Percentiles rank a stretch among this genome's conserved stretches.
phyloP scores from a whole-genome alignment of 2,113 vertebrate genomes.

The Sialia sialis region DNA sequence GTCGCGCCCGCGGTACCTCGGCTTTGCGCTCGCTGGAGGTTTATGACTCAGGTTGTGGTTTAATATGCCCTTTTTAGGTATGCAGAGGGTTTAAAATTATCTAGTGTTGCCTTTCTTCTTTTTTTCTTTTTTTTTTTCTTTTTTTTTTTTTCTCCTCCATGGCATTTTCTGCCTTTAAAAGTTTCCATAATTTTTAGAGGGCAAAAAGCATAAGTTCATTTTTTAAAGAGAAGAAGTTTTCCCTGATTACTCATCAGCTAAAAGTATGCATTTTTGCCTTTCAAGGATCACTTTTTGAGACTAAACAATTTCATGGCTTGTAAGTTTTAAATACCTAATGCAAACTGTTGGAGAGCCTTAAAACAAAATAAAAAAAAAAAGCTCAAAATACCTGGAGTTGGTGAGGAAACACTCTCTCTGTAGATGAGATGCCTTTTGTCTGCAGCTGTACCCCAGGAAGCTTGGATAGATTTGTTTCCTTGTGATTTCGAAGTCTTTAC shows the following conservation, averaged over 20 bases:
- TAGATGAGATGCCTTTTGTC: not conserved
- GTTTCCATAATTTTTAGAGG: not conserved
- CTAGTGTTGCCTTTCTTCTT: constrained; percentile 13
- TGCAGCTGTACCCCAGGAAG: not conserved
- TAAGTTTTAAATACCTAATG: not conserved
- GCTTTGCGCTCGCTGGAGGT: constrained; percentile 52
- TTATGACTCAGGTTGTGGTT: constrained; percentile 74
- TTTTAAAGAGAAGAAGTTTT: not conserved
- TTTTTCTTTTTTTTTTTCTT: not conserved
- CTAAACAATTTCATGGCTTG: not conserved
- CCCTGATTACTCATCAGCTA: not conserved
- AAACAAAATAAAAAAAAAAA: not conserved
- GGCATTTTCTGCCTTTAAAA: constrained; percentile 41
- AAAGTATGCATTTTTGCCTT: not conserved
- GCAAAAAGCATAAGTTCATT: not conserved
- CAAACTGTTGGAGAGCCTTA: not conserved
- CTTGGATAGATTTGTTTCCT: not conserved
- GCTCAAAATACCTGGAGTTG: not conserved
- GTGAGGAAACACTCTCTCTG: not conserved
- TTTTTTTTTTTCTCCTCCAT: not conserved
- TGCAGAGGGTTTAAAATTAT: constrained; percentile 50
- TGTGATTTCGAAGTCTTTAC: not conserved
- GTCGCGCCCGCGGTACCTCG: constrained; percentile 41
- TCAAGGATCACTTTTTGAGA: not conserved
- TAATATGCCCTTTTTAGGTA: constrained; percentile 70